phyloP scores from a whole-genome alignment of 2,113 vertebrate species.

The Tetraodon nigroviridis region DNA sequence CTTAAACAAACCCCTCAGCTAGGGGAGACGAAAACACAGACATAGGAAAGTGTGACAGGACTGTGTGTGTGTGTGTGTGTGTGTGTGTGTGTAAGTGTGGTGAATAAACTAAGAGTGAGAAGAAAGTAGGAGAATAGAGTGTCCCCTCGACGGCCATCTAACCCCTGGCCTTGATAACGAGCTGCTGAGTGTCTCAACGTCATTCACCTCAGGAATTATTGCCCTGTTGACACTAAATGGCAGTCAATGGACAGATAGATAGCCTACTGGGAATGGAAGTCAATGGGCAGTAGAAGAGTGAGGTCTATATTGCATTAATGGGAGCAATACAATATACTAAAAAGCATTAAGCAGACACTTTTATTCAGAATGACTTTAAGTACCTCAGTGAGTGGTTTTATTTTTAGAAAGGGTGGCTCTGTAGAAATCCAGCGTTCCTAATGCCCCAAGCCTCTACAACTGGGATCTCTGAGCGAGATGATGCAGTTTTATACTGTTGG shows the following conservation, averaged over 20 bases:
- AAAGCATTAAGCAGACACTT: slow-evolving; percentile 71
- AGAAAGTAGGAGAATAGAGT: slow-evolving; percentile 24
- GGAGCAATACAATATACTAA: slow-evolving; percentile 65
- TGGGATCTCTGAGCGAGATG: background rate
- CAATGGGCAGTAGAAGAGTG: slow-evolving; percentile 50
- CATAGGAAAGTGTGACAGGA: slow-evolving; percentile 4
- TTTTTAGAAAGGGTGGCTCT: slow-evolving; percentile 56
- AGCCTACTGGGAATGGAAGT: slow-evolving; percentile 61
- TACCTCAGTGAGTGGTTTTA: slow-evolving; percentile 67
- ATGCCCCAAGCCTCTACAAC: slow-evolving; percentile 8
- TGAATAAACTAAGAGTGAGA: slow-evolving; percentile 18
- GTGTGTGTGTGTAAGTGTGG: slow-evolving; percentile 1
- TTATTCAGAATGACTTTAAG: slow-evolving; percentile 58
- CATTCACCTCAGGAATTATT: slow-evolving; percentile 62
- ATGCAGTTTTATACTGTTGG: background rate
- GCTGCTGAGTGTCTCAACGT: slow-evolving; percentile 61
- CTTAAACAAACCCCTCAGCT: background rate
- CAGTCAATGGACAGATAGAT: slow-evolving; percentile 67
- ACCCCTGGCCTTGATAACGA: slow-evolving; percentile 56
- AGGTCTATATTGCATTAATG: slow-evolving; percentile 61
- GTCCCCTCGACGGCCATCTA: slow-evolving; percentile 51
- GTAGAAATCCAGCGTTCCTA: slow-evolving; percentile 20
- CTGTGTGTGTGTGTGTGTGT: too few relatives aligned
- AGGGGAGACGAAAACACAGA: background rate
- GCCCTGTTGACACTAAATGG: slow-evolving; percentile 64